These are phyloP conservation scores for Heliconius ethilla DNA, from an alignment of 2,888 invertebrate species.

Conservation along the genomic window DNA sequence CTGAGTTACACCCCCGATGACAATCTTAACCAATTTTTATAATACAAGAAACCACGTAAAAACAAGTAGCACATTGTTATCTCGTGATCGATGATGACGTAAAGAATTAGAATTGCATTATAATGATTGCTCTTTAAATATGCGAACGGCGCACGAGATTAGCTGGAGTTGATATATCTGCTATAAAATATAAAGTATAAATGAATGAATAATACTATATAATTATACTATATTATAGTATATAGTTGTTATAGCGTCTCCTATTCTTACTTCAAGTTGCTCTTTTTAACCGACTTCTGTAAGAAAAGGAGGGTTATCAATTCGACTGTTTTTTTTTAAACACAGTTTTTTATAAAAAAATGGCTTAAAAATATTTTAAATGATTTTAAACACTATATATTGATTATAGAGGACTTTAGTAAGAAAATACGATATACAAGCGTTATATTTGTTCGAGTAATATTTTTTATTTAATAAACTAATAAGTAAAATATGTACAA, in stretches of 20 bases:
- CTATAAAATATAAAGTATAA: not conserved
- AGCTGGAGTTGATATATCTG: not conserved
- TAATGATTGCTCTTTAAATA: conserved; percentile 5
- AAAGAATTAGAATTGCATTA: conserved; percentile 5
- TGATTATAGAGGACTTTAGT: not conserved
- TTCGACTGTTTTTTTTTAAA: too few relatives aligned
- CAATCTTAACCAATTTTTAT: not conserved
- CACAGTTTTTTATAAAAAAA: too few relatives aligned
- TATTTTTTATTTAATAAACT: not conserved
- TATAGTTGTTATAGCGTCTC: not conserved
- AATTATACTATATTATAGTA: too few relatives aligned
- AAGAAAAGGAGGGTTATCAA: too few relatives aligned
- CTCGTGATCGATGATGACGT: conserved; percentile 15
- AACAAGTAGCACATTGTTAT: not conserved
- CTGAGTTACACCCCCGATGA: conserved; percentile 52
- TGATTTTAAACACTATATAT: not conserved
- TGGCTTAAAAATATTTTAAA: too few relatives aligned
- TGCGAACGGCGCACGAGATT: conserved; percentile 11
- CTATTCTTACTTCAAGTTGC: too few relatives aligned
- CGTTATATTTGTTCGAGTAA: too few relatives aligned
- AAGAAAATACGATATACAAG: not conserved
- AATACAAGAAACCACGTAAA: not conserved
- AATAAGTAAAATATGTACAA: not conserved
- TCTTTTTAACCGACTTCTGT: too few relatives aligned
- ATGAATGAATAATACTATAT: not conserved